Evolutionary conservation across 2,888 invertebrate genomes (phyloP), one percentile per base, ranked within the genome.

Genomic region (Elgonia sp.): DNA sequence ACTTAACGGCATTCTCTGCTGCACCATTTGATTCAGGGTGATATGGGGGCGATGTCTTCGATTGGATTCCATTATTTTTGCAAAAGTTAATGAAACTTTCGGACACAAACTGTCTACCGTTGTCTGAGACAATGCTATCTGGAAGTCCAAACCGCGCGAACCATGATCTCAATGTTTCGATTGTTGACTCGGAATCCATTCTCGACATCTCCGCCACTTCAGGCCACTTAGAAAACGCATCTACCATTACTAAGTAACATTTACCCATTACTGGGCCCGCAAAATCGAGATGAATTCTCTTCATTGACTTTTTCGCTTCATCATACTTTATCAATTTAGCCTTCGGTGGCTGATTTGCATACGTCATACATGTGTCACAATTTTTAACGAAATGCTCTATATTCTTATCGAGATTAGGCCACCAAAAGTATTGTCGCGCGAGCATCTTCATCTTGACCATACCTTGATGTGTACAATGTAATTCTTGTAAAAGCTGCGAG

Each of bases 361-460:
- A 72, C 18, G 50, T 79, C 73, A 87, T 81, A 62, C 90, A 91
- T 9, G 63, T 72, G 63, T 81, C 57, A 55, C 91, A 91, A 14
- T 55, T 55, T 21, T 84, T 85, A 0, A 70, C 84, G 40, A 75
- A 53, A 5, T 16, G 20, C 40, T 90, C 89, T n/a, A 90, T 89
- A 0, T 89, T 79, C 10, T 67, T 88, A 76, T 93, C 91, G 7
- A 92, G 86, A 39, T 89, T 84, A 40, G 89, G 89, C 92, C 92
- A 93, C 86, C 90, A 91, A n/a, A 91, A 89, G 72, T 91, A 91
- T 5, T 89, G 88, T 37, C 92, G 79, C 16, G 92, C 91, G 10
- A 92, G 53, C 9, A 86, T 63, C 72, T 92, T 92, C 90, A 92
- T 92, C 50, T 90, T 91, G 4, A 89, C 89, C 14, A 92, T 89